Evolutionary conservation across 92 coral and sea anemone genomes (phyloP).

Genomic region (Epizoanthus scotinus): DNA sequence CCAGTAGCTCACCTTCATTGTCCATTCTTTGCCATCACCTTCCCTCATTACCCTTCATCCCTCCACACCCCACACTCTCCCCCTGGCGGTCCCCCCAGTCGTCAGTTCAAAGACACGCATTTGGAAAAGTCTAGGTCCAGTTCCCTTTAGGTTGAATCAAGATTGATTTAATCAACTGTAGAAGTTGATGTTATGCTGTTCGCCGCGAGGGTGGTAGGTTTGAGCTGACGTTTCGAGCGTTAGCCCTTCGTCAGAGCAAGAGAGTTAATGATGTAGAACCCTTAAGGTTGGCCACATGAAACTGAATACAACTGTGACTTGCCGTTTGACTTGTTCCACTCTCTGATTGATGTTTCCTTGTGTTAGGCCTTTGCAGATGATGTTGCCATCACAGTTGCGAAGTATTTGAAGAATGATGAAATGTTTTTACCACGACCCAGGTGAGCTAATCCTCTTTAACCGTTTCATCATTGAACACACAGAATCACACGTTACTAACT

Average conservation of each 20-base stretch:
- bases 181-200: too few relatives aligned
- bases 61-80: too few relatives aligned
- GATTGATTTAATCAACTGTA: too few relatives aligned
- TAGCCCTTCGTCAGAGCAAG: too few relatives aligned
- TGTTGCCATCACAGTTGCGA: constrained; percentile 88
- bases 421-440: constrained; percentile 89
- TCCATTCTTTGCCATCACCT: background rate
- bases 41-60: too few relatives aligned
- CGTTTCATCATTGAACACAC: background rate
- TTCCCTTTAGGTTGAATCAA: background rate
- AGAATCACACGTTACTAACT: too few relatives aligned
- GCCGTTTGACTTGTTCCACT: background rate
- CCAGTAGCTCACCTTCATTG: too few relatives aligned
- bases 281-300: background rate
- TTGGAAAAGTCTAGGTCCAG: background rate
- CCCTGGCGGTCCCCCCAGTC: too few relatives aligned
- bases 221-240: too few relatives aligned
- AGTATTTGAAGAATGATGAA: constrained; percentile 86
- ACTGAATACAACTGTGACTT: background rate
- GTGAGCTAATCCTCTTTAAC: constrained; percentile 35
- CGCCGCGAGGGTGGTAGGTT: too few relatives aligned
- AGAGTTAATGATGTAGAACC: too few relatives aligned
- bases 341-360: background rate
- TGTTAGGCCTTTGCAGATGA: constrained; percentile 81
- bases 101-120: too few relatives aligned